A percentile compares a stretch with the other conserved stretches of the same genome.
Conservation (phyloP, 1,140 invertebrate genomes). For the Drosophila ercepeae region DNA sequence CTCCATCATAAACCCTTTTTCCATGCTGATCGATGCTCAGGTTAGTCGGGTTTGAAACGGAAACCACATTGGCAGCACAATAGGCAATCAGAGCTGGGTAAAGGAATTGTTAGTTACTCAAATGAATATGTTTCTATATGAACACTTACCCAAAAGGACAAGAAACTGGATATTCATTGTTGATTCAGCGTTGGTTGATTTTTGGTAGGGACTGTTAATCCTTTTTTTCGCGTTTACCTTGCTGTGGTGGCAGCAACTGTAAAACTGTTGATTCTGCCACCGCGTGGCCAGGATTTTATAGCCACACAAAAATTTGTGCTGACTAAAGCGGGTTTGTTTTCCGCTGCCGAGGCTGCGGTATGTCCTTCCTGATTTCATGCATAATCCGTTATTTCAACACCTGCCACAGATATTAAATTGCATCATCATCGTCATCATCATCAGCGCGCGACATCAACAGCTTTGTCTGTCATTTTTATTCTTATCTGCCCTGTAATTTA, state of each 20-base stretch:
- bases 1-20: slow-evolving; percentile 35
- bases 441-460: slow-evolving; percentile 14
- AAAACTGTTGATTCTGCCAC: slow-evolving; percentile 49
- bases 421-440: slow-evolving; percentile 42
- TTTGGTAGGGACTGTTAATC: slow-evolving; percentile 22
- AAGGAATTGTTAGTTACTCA: background rate
- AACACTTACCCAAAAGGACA: slow-evolving; percentile 48
- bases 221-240: slow-evolving; percentile 46
- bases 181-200: background rate
- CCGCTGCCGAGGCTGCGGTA: slow-evolving; percentile 10
- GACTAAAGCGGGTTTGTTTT: slow-evolving; percentile 16
- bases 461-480: slow-evolving; percentile 49
- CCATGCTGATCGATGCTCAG: slow-evolving; percentile 62
- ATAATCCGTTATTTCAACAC: slow-evolving; percentile 75
- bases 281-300: slow-evolving; percentile 49
- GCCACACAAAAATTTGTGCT: slow-evolving; percentile 10
- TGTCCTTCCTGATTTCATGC: slow-evolving; percentile 37
- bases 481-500: slow-evolving; percentile 38
- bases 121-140: background rate
- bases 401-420: slow-evolving; percentile 62
- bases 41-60: slow-evolving; percentile 12
- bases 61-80: slow-evolving; percentile 49
- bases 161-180: slow-evolving; percentile 40
- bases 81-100: slow-evolving; percentile 18
- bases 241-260: slow-evolving; percentile 66